These are phyloP conservation scores for Valencia hispanica DNA, from an alignment of 2,797 vertebrate species.

Conservation along the genomic window DNA sequence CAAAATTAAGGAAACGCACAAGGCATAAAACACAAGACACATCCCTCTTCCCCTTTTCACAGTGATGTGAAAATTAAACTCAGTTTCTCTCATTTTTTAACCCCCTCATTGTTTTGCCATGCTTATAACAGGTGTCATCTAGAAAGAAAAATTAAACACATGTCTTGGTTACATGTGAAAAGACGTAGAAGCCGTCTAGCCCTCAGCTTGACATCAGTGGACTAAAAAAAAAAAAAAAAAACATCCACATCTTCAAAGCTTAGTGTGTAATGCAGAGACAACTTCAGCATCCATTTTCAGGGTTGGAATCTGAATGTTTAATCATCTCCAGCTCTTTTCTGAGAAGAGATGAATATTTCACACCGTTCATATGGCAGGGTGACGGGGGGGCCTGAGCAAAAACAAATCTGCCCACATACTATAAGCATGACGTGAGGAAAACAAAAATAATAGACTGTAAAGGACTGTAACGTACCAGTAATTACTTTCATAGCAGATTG, in stretches of 20 bases:
- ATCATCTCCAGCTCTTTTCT: slow-evolving; percentile 71
- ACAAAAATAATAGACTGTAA: slow-evolving; percentile 16
- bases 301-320: slow-evolving; percentile 76
- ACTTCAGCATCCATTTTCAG: slow-evolving; percentile 70
- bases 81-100: slow-evolving; percentile 8
- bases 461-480: neutral
- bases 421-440: slow-evolving; percentile 7
- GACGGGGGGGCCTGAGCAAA: slow-evolving; percentile 49
- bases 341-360: slow-evolving; percentile 76
- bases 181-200: neutral
- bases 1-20: neutral
- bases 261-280: slow-evolving; percentile 14
- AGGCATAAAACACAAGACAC: neutral
- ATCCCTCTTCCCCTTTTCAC: slow-evolving; percentile 22
- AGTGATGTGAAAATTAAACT: slow-evolving; percentile 33
- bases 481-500: slow-evolving; percentile 2
- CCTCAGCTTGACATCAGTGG: slow-evolving; percentile 12
- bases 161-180: slow-evolving; percentile 8
- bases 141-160: slow-evolving; percentile 1
- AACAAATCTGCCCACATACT: slow-evolving; percentile 31
- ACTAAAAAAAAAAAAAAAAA: slow-evolving; percentile 6
- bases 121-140: slow-evolving; percentile 5
- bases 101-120: slow-evolving; percentile 2
- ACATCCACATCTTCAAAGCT: slow-evolving; percentile 2
- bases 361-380: slow-evolving; percentile 41